Base-by-base conservation (phyloP, 2,113 vertebrate genomes). In the Paedocypris sp. region DNA sequence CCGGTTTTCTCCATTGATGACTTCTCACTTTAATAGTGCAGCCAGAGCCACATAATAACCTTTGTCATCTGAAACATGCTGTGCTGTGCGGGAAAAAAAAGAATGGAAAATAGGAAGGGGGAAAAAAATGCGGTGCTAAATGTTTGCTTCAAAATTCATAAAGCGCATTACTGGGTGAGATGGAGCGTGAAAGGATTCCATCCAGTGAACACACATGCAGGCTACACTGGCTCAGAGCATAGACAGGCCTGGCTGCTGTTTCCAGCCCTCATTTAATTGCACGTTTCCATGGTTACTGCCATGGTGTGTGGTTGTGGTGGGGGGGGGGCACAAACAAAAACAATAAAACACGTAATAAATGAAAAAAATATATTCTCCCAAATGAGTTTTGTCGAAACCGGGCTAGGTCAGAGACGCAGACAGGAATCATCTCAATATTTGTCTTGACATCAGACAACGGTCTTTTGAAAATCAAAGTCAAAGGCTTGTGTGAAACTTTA, bases 251-350 rank as follows among this genome's bases (percentile, higher is more conserved):
- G 53, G 62, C 67, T 71, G 60, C 56, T 69, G 62, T 66, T 61
- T 70, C 60, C 50, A 59, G 59, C 52, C 64, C 66, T 73, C 72
- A 72, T 62, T 74, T 72, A 74, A 70, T 72, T 76, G 67, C 64
- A 64, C 20, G 69, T 76, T 76, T 76, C 74, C 72, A 76, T 72
- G 69, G 74, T 72, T 72, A 76, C 74, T 49, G 64, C 19, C 64
- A 69, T 66, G 70, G 52, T 62, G n/a, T n/a, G n/a, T n/a, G n/a
- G n/a, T n/a, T n/a, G n/a, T n/a, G n/a, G n/a, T 50, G 22, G 35
- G 61, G 52, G 52, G 38, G 38, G 41, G 39, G 54, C 63, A 39
- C 28, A 60, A 56, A 64, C 26, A 61, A 62, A 49, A 53, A 60
- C 32, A 64, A 47, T 25, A 43, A 35, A 41, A 64, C 13, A 56